Conservation (phyloP, 2,797 vertebrate species). For the Hylomyscus alleni region DNA sequence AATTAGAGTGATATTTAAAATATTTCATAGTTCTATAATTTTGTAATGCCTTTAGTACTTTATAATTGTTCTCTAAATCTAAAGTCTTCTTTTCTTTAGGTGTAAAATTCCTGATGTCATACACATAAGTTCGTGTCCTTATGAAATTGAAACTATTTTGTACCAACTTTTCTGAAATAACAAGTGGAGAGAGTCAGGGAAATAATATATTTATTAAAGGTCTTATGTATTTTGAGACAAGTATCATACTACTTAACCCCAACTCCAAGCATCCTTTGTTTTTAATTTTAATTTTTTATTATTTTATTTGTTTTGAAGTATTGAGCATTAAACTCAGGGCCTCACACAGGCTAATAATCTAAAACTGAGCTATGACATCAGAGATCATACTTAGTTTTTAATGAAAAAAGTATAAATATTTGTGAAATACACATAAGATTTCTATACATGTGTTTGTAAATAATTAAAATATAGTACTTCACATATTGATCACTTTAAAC, state of each 20-base stretch:
- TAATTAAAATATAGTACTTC: background rate
- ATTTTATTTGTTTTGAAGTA: background rate
- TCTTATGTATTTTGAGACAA: background rate
- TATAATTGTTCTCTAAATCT: background rate
- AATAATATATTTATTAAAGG: background rate
- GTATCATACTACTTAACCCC: background rate
- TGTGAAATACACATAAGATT: background rate
- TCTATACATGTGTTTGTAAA: background rate
- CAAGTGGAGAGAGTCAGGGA: background rate
- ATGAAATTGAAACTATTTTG: background rate
- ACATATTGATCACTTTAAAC: background rate
- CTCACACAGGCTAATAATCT: background rate
- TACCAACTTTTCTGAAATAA: background rate
- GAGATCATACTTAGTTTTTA: background rate
- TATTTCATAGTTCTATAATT: background rate
- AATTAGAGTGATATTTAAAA: background rate
- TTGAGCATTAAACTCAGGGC: background rate
- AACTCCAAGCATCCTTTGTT: background rate
- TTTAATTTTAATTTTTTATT: background rate
- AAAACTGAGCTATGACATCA: background rate
- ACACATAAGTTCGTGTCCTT: background rate
- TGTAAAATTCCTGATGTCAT: background rate
- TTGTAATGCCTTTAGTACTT: background rate
- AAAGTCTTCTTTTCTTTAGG: background rate
- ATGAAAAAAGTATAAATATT: background rate